A percentile compares a stretch with the other conserved stretches of the same genome.
phyloP scores from a whole-genome alignment of 2,113 vertebrate genomes.

The Psephotus haematonotus region DNA sequence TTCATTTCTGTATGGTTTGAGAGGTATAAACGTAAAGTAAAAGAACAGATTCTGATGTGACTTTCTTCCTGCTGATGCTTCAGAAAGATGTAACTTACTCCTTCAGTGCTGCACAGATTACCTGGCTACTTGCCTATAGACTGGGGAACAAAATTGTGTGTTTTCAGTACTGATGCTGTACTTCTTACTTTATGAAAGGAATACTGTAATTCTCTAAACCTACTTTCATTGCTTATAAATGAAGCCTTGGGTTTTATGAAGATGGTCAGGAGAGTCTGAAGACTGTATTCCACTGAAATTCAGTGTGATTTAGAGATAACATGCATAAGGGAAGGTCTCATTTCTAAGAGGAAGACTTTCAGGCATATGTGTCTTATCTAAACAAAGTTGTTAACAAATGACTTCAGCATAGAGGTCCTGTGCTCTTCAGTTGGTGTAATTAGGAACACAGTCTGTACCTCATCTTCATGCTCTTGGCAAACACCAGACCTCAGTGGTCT shows the following conservation, averaged over 20 bases:
- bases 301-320: background rate
- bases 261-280: background rate
- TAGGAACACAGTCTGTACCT: background rate
- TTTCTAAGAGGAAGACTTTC: background rate
- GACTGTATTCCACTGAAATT: background rate
- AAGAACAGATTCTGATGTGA: background rate
- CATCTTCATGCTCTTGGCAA: background rate
- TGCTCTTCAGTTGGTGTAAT: background rate
- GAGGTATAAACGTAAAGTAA: background rate
- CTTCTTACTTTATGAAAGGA: background rate
- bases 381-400: background rate
- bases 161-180: background rate
- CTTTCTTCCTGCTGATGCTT: background rate
- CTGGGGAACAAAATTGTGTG: background rate
- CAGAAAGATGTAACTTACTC: background rate
- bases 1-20: background rate
- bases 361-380: background rate
- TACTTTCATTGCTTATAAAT: background rate
- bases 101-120: background rate
- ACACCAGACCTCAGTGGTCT: background rate
- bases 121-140: background rate
- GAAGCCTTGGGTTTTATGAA: background rate
- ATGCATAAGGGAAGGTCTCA: background rate
- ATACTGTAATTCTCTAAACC: background rate
- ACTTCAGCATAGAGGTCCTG: background rate